Percentiles rank a stretch among this genome's conserved stretches.
phyloP scores from a whole-genome alignment of 2,797 vertebrate genomes.

The Uromys caudimaculatus region DNA sequence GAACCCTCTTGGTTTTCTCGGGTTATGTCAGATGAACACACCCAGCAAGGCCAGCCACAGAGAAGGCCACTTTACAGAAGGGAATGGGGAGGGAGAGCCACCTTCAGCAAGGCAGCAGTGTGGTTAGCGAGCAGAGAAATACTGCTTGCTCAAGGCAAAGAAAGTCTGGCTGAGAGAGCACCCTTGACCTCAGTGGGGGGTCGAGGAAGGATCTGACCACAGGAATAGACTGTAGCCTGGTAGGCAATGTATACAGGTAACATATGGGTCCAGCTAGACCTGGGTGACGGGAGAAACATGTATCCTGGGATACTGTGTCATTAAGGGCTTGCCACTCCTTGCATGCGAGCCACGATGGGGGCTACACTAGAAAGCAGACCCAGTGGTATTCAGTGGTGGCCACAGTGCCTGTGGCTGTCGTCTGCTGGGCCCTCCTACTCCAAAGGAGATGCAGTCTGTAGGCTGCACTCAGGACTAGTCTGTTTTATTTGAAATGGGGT shows the following conservation, averaged over 20 bases:
- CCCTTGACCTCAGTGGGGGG: rapidly evolving
- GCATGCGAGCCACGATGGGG: rapidly evolving
- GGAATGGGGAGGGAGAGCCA: conserved; percentile 73
- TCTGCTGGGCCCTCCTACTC: background rate
- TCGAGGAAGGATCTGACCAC: too few species aligned
- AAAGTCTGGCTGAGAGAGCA: rapidly evolving
- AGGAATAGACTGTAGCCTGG: too few species aligned
- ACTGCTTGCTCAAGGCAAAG: rapidly evolving
- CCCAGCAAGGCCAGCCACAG: conserved; percentile 77
- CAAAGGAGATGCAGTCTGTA: too few species aligned
- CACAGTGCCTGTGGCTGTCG: background rate
- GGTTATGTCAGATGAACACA: background rate
- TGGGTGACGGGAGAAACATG: rapidly evolving
- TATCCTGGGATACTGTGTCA: background rate
- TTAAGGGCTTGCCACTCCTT: rapidly evolving
- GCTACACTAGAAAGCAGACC: too few species aligned
- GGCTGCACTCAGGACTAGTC: background rate
- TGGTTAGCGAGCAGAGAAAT: conserved; percentile 76
- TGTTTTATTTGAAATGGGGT: background rate
- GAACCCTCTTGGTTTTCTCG: rapidly evolving
- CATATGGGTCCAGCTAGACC: background rate
- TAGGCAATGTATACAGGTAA: background rate
- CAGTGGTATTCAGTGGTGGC: background rate
- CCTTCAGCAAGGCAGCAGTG: conserved; percentile 82
- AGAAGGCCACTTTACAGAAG: conserved; percentile 86